Conservation (phyloP, 1,140 invertebrate genomes). For the Drosophila neocordata region DNA sequence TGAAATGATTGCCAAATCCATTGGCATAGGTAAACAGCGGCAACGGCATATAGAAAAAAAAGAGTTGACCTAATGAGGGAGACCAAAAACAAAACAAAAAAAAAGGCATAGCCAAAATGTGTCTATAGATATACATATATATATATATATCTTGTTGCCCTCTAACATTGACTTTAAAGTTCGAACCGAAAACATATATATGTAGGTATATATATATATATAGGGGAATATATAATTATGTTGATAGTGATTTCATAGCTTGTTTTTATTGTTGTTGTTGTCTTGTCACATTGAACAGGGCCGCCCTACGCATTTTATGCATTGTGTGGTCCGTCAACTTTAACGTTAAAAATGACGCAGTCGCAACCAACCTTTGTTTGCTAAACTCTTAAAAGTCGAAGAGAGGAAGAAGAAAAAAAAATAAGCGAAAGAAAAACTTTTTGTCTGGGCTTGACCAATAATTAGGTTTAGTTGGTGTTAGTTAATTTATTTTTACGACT, state of each 20-base stretch:
- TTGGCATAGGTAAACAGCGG: conserved; percentile 50
- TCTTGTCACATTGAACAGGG: background rate
- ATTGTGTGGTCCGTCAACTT: background rate
- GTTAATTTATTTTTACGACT: conserved; percentile 52
- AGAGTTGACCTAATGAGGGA: conserved; percentile 6
- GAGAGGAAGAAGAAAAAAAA: background rate
- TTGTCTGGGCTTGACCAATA: conserved; percentile 52
- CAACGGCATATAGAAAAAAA: conserved; percentile 19
- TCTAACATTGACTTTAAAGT: background rate
- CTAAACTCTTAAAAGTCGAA: conserved; percentile 12
- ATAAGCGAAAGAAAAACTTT: background rate
- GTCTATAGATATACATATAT: background rate
- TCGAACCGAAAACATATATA: background rate
- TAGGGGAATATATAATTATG: conserved; percentile 43
- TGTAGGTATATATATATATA: background rate
- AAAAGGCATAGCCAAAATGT: background rate
- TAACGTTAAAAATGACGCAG: background rate
- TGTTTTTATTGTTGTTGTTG: conserved; percentile 21
- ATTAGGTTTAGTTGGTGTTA: conserved; percentile 47
- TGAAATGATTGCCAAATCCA: conserved; percentile 63
- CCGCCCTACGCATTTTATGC: background rate
- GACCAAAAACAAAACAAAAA: no score
- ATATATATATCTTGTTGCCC: background rate
- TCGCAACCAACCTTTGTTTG: conserved; percentile 47
- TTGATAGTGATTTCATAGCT: conserved; percentile 39